Base-by-base conservation (phyloP, 2,113 vertebrate species). In the Coregonus clupeaformis region DNA sequence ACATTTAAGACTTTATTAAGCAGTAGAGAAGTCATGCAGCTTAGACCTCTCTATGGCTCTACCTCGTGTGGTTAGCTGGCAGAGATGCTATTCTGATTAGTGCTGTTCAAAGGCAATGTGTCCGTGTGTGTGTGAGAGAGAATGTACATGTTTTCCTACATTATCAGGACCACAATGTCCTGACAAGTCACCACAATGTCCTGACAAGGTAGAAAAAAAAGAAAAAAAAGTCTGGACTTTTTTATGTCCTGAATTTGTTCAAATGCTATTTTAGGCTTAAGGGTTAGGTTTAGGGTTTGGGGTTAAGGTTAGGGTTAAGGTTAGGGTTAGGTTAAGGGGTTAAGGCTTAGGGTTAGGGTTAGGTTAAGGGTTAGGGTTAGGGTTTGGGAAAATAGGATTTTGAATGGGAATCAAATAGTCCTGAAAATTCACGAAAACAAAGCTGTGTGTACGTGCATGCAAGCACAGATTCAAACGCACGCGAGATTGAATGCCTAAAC, bases 1-100 rank as follows among this genome's bases (percentile, higher is more conserved):
- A 84, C 72, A 86, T 85, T 92, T 87, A 90, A 81, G 76, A 84
- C 77, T 89, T 87, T 73, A 89, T 77, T 36, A 64, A 69, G 71
- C 74, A 65, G 6, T 29, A 73, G 57, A 76, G 62, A 82, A 82
- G 78, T 87, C 78, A 52, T 45, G 68, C 59, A 75, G 85, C 70
- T 90, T 81, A 88, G 66, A 68, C 68, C 25, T 57, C 36, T 22
- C 6, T 68, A 42, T 42, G 36, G 36, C 75, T 84, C 74, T 76
- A 77, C 65, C 69, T 71, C 80, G 27, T 71, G 65, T 68, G 68
- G 74, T 75, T 65, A 52, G 70, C 30, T 80, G 83, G 82, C 84
- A 77, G 71, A 30, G 73, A 55, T 57, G 32, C 47, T 76, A 5
- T 20, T 24, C 73, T 76, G 69, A 83, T 73, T 67, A 25, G 69